Conservation (phyloP, 2,888 invertebrate genomes). For the Acleris cristana region DNA sequence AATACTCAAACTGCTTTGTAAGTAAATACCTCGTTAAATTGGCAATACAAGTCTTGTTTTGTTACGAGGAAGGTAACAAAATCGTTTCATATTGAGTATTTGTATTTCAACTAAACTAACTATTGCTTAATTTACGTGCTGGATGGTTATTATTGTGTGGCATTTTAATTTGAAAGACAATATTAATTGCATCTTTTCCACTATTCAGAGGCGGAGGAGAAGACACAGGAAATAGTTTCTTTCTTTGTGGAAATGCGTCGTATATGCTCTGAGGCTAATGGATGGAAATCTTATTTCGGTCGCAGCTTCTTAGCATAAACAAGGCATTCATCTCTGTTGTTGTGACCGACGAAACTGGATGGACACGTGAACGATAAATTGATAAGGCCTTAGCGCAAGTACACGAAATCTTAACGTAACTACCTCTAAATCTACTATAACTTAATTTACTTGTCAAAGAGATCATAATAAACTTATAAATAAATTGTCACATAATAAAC, state of each 20-base stretch:
- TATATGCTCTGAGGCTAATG: constrained; percentile 53
- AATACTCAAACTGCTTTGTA: constrained; percentile 67
- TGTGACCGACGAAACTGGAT: constrained; percentile 50
- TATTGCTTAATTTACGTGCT: constrained; percentile 41
- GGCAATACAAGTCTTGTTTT: constrained; percentile 46
- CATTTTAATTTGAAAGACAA: constrained; percentile 18
- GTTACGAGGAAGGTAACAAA: constrained; percentile 58
- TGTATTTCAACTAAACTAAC: constrained; percentile 71
- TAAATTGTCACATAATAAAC: constrained; percentile 74
- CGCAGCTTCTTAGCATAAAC: constrained; percentile 49
- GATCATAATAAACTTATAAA: constrained; percentile 82
- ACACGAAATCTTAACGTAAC: constrained; percentile 48
- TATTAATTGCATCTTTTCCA: constrained; percentile 51
- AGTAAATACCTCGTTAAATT: constrained; percentile 44
- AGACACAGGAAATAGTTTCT: constrained; percentile 48
- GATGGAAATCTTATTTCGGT: constrained; percentile 70
- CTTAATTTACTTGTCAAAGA: constrained; percentile 78
- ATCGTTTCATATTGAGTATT: constrained; percentile 72
- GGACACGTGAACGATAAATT: constrained; percentile 37
- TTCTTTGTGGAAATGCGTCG: constrained; percentile 53
- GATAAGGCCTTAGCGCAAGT: constrained; percentile 47
- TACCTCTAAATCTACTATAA: constrained; percentile 65
- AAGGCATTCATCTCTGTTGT: constrained; percentile 52
- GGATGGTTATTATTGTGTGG: constrained; percentile 24
- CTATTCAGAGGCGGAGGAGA: constrained; percentile 46